phyloP scores from a whole-genome alignment of 2,113 vertebrate genomes.

The Anhinga anhinga region DNA sequence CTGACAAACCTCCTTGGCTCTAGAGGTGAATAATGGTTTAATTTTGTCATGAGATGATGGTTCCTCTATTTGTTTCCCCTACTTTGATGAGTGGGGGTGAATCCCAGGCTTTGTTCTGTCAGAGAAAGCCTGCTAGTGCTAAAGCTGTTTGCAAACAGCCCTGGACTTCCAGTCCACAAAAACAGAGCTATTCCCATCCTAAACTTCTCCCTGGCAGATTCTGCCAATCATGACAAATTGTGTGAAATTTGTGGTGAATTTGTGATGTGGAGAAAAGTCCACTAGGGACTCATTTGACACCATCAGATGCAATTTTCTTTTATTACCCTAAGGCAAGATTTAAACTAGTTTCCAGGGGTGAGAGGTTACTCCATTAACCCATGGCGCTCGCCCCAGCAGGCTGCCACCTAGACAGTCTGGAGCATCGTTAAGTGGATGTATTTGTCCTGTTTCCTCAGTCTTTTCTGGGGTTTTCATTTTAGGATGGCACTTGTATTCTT shows the following conservation, averaged over 20 bases:
- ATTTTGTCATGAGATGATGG: neutral
- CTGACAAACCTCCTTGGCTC: neutral
- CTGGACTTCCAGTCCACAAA: neutral
- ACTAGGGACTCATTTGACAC: conserved; percentile 66
- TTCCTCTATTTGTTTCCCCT: neutral
- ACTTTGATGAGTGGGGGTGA: neutral
- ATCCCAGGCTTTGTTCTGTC: neutral
- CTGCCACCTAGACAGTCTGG: conserved; percentile 17
- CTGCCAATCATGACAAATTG: conserved; percentile 37
- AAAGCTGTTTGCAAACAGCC: neutral
- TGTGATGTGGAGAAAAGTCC: conserved; percentile 42
- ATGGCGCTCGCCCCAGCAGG: neutral
- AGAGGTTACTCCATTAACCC: conserved; percentile 60
- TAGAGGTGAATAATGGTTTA: neutral
- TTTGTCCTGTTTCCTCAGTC: neutral
- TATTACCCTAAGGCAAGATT: conserved; percentile 65
- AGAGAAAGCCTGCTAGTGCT: neutral
- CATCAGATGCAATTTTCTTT: conserved; percentile 60
- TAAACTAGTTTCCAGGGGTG: conserved; percentile 66
- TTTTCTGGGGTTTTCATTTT: neutral
- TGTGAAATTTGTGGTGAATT: conserved; percentile 31
- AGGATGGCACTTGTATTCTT: neutral
- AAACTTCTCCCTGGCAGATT: neutral
- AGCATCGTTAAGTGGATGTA: neutral
- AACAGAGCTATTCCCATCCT: neutral